Conservation (phyloP, 2,888 invertebrate genomes). For the Heliothis peltigera region DNA sequence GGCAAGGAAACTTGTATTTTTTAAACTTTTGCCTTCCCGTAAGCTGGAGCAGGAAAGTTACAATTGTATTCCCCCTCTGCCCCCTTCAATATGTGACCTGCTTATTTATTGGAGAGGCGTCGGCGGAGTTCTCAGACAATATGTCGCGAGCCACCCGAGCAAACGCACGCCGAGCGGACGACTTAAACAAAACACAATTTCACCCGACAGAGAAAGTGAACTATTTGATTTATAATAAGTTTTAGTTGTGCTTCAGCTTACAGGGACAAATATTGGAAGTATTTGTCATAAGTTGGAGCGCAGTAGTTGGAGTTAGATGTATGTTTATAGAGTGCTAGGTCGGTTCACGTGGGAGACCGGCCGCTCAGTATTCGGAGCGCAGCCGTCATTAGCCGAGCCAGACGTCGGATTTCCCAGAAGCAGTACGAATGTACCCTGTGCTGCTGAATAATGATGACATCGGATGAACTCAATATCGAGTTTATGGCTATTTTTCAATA, state of each 20-base stretch:
- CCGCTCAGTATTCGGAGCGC: conserved; percentile 85
- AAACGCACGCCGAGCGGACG: conserved; percentile 77
- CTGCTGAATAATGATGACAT: conserved; percentile 84
- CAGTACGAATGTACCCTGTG: conserved; percentile 74
- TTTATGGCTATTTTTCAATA: conserved; percentile 62
- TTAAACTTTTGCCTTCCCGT: conserved; percentile 88
- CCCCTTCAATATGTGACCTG: conserved; percentile 90
- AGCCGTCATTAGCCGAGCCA: conserved; percentile 84
- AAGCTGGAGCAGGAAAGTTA: conserved; percentile 87
- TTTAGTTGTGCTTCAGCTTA: conserved; percentile 59
- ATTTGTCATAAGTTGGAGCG: conserved; percentile 49
- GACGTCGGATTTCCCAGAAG: conserved; percentile 85
- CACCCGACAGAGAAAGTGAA: conserved; percentile 79
- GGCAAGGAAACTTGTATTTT: conserved; percentile 87
- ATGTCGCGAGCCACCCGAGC: conserved; percentile 85
- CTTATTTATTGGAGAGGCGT: conserved; percentile 89
- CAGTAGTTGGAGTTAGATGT: conserved; percentile 35
- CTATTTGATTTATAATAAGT: conserved; percentile 82
- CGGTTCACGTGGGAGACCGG: conserved; percentile 62
- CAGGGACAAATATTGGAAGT: conserved; percentile 45
- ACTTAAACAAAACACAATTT: conserved; percentile 86
- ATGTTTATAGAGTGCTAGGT: conserved; percentile 56
- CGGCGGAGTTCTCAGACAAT: conserved; percentile 88
- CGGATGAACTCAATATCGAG: conserved; percentile 73
- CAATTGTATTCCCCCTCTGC: conserved; percentile 88